These are phyloP conservation scores for Eretmochelys imbricata DNA, from an alignment of 2,113 vertebrate species.

Conservation along the genomic window DNA sequence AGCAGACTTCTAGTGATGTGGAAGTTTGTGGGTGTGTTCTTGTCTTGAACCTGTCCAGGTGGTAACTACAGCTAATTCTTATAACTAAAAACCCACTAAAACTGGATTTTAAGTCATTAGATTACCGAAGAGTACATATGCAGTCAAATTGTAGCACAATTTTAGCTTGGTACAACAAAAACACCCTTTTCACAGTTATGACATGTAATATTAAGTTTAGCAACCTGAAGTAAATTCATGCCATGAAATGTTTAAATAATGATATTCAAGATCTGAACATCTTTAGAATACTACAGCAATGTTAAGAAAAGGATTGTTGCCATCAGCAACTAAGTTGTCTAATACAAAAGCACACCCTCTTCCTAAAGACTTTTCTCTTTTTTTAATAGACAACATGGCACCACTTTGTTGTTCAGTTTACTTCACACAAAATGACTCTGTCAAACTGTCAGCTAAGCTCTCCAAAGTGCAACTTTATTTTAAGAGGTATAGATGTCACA, in stretches of 20 bases:
- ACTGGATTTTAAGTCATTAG: neutral
- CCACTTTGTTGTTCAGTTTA: neutral
- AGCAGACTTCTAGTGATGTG: neutral
- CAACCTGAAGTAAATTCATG: rapidly evolving
- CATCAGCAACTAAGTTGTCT: neutral
- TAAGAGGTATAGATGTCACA: rapidly evolving
- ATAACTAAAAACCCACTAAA: neutral
- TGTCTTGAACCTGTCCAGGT: neutral
- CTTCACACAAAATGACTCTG: conserved; percentile 11
- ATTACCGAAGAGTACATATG: neutral
- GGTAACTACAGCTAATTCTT: neutral
- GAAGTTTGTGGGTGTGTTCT: neutral
- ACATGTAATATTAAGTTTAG: neutral
- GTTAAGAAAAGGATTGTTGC: neutral
- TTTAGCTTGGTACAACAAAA: neutral
- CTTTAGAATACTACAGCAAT: neutral
- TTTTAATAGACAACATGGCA: neutral
- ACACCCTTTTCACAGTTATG: neutral
- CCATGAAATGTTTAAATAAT: rapidly evolving
- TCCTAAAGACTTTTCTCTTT: neutral
- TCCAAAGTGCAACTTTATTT: neutral
- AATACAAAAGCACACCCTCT: conserved; percentile 3
- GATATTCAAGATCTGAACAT: rapidly evolving
- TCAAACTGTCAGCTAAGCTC: conserved; percentile 6
- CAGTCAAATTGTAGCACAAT: rapidly evolving